Percentiles rank a stretch among this genome's conserved stretches.
Conservation (phyloP, 1,140 invertebrate genomes). For the Teleogryllus occipitalis region DNA sequence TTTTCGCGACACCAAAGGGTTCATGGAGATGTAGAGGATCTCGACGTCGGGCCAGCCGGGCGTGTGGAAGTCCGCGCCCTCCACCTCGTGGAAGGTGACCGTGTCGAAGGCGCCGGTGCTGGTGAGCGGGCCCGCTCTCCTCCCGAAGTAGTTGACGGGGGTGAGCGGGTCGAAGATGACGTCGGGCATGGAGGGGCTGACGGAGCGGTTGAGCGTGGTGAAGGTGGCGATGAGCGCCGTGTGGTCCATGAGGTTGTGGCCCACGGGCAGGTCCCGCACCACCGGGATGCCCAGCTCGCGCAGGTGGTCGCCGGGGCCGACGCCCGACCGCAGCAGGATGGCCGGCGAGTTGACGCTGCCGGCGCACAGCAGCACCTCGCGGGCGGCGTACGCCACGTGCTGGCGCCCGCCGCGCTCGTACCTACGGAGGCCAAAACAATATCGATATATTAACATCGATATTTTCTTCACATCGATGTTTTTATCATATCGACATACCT, state of each 20-base stretch:
- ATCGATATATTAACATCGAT: too few species aligned
- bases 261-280: conserved; percentile 41
- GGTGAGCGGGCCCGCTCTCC: conserved; percentile 46
- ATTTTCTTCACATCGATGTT: too few species aligned
- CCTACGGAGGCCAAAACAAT: too few species aligned
- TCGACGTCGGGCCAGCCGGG: conserved; percentile 64
- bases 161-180: not conserved
- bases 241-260: conserved; percentile 39
- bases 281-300: conserved; percentile 37
- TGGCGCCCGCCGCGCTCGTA: too few species aligned
- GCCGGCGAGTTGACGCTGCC: conserved; percentile 73
- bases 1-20: conserved; percentile 43
- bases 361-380: conserved; percentile 60
- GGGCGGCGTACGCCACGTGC: conserved; percentile 45
- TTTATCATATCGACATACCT: too few species aligned
- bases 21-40: conserved; percentile 52
- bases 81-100: conserved; percentile 62
- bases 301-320: conserved; percentile 57
- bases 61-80: conserved; percentile 42
- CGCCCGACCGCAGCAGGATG: conserved; percentile 69
- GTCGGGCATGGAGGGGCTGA: conserved; percentile 35
- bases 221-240: conserved; percentile 15
- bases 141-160: conserved; percentile 11
- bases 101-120: conserved; percentile 77
- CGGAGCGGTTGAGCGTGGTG: conserved; percentile 34